Conservation (phyloP, 2,888 invertebrate genomes). For the Caenorhabditis sp. region DNA sequence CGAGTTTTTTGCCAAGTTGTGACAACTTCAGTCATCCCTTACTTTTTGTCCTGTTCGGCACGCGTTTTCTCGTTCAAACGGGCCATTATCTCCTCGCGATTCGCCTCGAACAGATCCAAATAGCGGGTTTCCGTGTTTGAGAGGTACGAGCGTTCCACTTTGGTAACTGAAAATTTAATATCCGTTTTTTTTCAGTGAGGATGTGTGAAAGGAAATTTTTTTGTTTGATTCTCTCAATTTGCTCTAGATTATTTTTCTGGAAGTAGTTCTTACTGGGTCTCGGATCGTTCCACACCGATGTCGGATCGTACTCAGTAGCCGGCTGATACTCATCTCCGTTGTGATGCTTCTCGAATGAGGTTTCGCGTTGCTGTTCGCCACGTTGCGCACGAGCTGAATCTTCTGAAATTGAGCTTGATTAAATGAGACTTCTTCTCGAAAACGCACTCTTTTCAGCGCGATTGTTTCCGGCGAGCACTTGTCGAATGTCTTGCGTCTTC, state of each 20-base stretch:
- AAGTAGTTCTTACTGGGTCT: too few species aligned
- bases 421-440: neutral
- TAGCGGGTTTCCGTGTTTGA: slow-evolving; percentile 30
- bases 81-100: slow-evolving; percentile 50
- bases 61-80: slow-evolving; percentile 40
- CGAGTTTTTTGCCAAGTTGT: neutral
- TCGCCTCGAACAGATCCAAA: slow-evolving; percentile 45
- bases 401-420: neutral
- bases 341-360: too few species aligned
- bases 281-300: too few species aligned
- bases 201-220: neutral
- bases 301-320: too few species aligned
- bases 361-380: too few species aligned
- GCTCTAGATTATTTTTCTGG: neutral
- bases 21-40: too few species aligned
- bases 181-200: neutral
- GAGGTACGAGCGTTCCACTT: slow-evolving; percentile 22
- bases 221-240: neutral
- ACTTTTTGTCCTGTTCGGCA: slow-evolving; percentile 43
- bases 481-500: slow-evolving; percentile 56
- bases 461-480: slow-evolving; percentile 52
- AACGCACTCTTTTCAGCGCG: slow-evolving; percentile 44
- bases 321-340: too few species aligned
- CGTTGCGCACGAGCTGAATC: neutral
- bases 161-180: neutral